Evolutionary conservation across 1,140 invertebrate genomes (phyloP), one percentile per base, ranked within the genome.

Genomic region (Triops longicaudatus): DNA sequence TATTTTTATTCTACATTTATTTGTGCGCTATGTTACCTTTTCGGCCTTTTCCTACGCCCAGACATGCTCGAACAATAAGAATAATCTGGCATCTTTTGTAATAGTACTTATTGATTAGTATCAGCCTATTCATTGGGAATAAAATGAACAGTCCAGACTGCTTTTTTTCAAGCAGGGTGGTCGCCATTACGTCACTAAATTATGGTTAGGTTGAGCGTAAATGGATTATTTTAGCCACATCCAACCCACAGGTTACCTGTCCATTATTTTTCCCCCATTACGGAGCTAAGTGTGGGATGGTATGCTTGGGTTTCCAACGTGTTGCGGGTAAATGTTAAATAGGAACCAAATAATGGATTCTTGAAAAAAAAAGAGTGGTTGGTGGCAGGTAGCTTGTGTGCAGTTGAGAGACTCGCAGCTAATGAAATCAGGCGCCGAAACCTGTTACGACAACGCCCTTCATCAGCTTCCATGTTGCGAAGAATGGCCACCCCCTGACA

Each of bases 361-460:
- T 0, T n/a, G 14, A 44, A 17, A 22, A 22, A 63, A 63, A 63
- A 63, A 63, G 11, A 63, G 22, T 6, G 50, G 31, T 7, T 63
- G 50, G 50, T 63, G 9, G 50, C 50, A 63, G 50, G 50, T 63
- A 63, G 50, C 50, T 63, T 63, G 50, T 63, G 50, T 63, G 50
- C 50, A 37, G 50, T 63, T 63, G 50, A 22, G 31, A 37, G 31
- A 22, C 50, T 63, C 50, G 22, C 31, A 63, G 50, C 50, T 63
- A 63, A 63, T 63, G 50, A 63, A 63, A 63, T 63, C 50, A 63
- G 50, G 50, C 50, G 50, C 50, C 50, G 3, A 63, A 63, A 63
- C 50, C 50, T 63, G 50, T 63, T 63, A 22, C 50, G 50, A 63
- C 50, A 63, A 63, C 50, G 50, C 50, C 50, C 50, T 63, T 63